Evolutionary conservation across 2,797 vertebrate species (phyloP).

Genomic region (Peromyscus attwateri): DNA sequence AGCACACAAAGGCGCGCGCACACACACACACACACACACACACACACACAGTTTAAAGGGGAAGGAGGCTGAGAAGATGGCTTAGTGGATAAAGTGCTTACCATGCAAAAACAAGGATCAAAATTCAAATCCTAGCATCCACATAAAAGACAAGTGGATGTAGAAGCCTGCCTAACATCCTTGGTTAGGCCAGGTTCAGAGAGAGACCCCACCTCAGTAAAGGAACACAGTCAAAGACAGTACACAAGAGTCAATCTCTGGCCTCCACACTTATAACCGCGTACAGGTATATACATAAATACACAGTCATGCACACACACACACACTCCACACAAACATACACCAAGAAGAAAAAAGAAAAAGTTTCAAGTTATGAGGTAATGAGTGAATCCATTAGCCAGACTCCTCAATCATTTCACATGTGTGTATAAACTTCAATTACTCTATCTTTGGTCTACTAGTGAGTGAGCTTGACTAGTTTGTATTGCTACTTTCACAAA

Average conservation of each 20-base stretch:
- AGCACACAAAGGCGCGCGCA: not conserved
- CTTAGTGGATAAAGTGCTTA: not conserved
- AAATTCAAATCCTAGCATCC: not conserved
- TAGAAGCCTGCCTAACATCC: not conserved
- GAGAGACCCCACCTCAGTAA: not conserved
- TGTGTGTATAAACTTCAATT: not conserved
- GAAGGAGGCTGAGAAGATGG: not conserved
- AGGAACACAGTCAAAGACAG: no score
- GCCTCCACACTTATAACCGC: not conserved
- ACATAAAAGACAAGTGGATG: not conserved
- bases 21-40: no score
- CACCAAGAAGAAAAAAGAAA: not conserved
- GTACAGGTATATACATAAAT: not conserved
- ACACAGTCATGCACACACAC: not conserved
- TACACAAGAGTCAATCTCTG: not conserved
- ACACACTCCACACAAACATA: not conserved
- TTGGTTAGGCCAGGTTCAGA: not conserved
- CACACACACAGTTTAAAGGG: not conserved
- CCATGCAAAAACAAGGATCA: not conserved
- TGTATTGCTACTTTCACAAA: conserved; percentile 47
- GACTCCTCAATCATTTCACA: not conserved
- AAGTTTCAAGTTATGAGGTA: not conserved
- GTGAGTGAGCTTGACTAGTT: not conserved
- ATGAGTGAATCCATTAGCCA: not conserved
- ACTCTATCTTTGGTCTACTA: not conserved